Evolutionary conservation across 2,888 invertebrate genomes (phyloP).

Genomic region (Isotomurus palustris): DNA sequence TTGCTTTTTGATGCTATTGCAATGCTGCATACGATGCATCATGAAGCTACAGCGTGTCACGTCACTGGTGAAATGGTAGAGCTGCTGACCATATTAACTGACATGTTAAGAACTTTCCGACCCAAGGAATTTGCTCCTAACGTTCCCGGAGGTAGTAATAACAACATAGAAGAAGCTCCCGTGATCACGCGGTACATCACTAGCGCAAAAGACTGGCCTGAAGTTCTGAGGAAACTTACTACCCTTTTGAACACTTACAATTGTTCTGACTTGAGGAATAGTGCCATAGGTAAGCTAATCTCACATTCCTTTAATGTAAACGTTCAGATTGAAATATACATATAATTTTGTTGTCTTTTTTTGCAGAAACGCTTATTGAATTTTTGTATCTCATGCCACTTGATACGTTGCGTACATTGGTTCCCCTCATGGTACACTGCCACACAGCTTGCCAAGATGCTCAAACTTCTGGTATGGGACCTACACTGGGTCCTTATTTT

Average conservation of each 20-base stretch:
- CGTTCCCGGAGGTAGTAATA: slow-evolving; percentile 22
- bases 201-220: slow-evolving; percentile 74
- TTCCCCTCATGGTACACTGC: slow-evolving; percentile 78
- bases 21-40: slow-evolving; percentile 87
- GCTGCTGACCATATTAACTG: slow-evolving; percentile 58
- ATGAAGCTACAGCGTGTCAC: slow-evolving; percentile 86
- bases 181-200: slow-evolving; percentile 38
- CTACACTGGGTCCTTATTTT: slow-evolving; percentile 67
- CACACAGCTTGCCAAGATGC: slow-evolving; percentile 70
- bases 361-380: slow-evolving; percentile 66
- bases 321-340: neutral
- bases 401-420: slow-evolving; percentile 74
- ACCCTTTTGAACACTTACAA: slow-evolving; percentile 85
- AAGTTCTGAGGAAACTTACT: slow-evolving; percentile 78
- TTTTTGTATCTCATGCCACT: slow-evolving; percentile 71
- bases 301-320: neutral
- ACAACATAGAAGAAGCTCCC: slow-evolving; percentile 34
- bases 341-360: neutral
- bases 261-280: slow-evolving; percentile 73
- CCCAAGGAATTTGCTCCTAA: slow-evolving; percentile 42
- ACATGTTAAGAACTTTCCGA: slow-evolving; percentile 40
- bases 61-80: slow-evolving; percentile 78
- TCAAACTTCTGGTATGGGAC: slow-evolving; percentile 59
- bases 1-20: slow-evolving; percentile 76
- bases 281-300: slow-evolving; percentile 63